These are phyloP conservation scores for Calosoma granatense DNA, from an alignment of 1,140 invertebrate species.

Conservation along the genomic window DNA sequence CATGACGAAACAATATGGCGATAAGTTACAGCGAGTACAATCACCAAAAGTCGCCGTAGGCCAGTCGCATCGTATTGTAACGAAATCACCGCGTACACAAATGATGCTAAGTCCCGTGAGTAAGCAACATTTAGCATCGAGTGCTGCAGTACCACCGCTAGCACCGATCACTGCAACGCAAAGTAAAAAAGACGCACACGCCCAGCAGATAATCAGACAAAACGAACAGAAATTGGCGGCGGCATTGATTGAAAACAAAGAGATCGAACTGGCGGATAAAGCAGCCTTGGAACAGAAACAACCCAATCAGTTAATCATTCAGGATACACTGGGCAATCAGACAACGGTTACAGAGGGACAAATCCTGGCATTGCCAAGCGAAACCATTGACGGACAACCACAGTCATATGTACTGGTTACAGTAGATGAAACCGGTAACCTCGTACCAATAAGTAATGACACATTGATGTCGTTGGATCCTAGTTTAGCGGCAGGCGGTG, in stretches of 20 bases:
- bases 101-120: background rate
- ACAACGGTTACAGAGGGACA: slow-evolving; percentile 44
- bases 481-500: slow-evolving; percentile 27
- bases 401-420: slow-evolving; percentile 51
- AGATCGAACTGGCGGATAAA: slow-evolving; percentile 21
- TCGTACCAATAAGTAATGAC: slow-evolving; percentile 59
- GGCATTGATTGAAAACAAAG: slow-evolving; percentile 25
- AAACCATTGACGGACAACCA: slow-evolving; percentile 50
- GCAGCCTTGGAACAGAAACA: background rate
- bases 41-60: background rate
- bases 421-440: slow-evolving; percentile 56
- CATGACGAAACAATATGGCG: slow-evolving; percentile 12
- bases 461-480: slow-evolving; percentile 38
- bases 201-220: slow-evolving; percentile 19
- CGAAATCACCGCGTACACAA: background rate
- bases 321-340: slow-evolving; percentile 31
- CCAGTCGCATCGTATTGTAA: background rate
- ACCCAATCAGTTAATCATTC: slow-evolving; percentile 30
- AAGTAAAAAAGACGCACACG: slow-evolving; percentile 24
- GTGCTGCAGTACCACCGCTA: slow-evolving; percentile 15
- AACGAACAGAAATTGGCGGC: slow-evolving; percentile 11
- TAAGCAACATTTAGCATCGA: slow-evolving; percentile 9
- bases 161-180: slow-evolving; percentile 27
- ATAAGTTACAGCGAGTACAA: slow-evolving; percentile 12
- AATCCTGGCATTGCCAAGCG: slow-evolving; percentile 54